phyloP scores from a whole-genome alignment of 2,888 invertebrate species.

The Hemicrepidius hirtus region DNA sequence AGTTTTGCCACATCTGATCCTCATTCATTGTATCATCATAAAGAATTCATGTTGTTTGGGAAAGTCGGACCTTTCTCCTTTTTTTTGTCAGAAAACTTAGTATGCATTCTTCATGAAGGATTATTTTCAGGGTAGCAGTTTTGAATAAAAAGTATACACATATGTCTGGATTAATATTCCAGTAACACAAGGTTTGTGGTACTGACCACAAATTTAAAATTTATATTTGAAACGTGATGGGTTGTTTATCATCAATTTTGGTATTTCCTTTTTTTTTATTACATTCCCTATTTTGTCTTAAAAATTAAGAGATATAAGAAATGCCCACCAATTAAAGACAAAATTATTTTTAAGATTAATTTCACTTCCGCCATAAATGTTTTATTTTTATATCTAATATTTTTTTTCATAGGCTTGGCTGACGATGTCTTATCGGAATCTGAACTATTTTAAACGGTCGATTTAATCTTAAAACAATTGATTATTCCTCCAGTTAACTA shows the following conservation, averaged over 20 bases:
- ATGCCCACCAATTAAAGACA: too few species aligned
- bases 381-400: too few species aligned
- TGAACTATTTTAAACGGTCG: constrained; percentile 6
- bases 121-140: constrained; percentile 20
- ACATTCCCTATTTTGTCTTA: too few species aligned
- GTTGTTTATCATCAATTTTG: neutral
- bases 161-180: constrained; percentile 17
- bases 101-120: constrained; percentile 35
- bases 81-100: constrained; percentile 24
- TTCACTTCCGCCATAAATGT: too few species aligned
- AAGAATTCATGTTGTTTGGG: constrained; percentile 30
- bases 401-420: too few species aligned
- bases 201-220: constrained; percentile 19
- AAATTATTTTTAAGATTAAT: too few species aligned
- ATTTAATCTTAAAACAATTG: constrained; percentile 11
- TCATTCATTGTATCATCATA: constrained; percentile 30
- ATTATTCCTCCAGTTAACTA: constrained; percentile 27
- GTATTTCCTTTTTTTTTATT: too few species aligned
- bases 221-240: constrained; percentile 22
- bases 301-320: too few species aligned
- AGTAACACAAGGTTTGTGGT: neutral
- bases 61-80: constrained; percentile 17
- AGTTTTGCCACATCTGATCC: constrained; percentile 19
- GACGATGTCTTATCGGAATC: neutral
- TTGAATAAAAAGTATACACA: constrained; percentile 30